Evolutionary conservation across 2,113 vertebrate species (phyloP).

Genomic region (Edolisoma coerulescens): DNA sequence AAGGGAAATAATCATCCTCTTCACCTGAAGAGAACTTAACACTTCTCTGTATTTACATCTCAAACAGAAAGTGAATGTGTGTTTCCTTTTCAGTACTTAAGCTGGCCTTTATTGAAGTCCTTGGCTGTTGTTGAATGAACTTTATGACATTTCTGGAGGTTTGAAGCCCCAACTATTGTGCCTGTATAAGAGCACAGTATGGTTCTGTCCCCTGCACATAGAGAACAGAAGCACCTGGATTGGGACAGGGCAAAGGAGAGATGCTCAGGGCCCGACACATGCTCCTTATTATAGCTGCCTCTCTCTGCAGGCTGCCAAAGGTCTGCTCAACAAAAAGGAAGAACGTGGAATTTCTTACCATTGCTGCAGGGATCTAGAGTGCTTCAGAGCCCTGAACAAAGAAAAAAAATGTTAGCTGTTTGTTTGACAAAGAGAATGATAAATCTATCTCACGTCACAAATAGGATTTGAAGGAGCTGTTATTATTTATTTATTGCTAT

Average conservation of each 20-base stretch:
- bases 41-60: neutral
- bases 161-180: neutral
- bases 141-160: neutral
- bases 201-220: neutral
- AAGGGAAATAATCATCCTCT: neutral
- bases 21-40: neutral
- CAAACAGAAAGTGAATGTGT: neutral
- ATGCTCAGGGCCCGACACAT: neutral
- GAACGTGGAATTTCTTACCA: neutral
- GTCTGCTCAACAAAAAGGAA: neutral
- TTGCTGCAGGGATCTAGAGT: neutral
- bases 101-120: neutral
- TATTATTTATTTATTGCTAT: neutral
- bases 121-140: neutral
- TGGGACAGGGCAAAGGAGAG: neutral
- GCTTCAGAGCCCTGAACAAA: neutral
- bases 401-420: neutral
- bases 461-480: neutral
- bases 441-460: neutral
- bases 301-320: neutral
- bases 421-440: neutral
- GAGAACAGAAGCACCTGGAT: neutral
- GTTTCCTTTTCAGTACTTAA: neutral
- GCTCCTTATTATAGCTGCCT: neutral
- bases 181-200: neutral